phyloP scores from a whole-genome alignment of 2,888 invertebrate genomes.

The Drosophila antonietae region DNA sequence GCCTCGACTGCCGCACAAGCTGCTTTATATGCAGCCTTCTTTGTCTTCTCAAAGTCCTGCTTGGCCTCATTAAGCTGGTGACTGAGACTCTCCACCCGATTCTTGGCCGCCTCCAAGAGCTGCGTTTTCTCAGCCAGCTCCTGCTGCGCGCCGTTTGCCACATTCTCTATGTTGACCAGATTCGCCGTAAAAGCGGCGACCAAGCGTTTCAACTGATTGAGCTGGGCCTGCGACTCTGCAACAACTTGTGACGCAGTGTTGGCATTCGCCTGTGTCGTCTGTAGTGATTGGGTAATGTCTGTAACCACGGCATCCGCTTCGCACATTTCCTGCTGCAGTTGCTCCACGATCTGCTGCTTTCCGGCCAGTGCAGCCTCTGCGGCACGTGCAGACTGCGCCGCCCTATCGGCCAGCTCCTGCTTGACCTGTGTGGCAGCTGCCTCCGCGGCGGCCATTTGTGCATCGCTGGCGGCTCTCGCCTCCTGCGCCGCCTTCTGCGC shows the following conservation, averaged over 20 bases:
- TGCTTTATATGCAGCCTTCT: slow-evolving; percentile 89
- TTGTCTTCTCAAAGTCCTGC: slow-evolving; percentile 88
- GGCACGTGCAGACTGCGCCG: slow-evolving; percentile 89
- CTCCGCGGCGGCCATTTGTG: slow-evolving; percentile 90
- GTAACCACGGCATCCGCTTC: slow-evolving; percentile 88
- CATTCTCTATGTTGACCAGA: slow-evolving; percentile 87
- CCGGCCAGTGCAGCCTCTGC: slow-evolving; percentile 90
- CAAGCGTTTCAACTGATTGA: slow-evolving; percentile 85
- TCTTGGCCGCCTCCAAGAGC: slow-evolving; percentile 88
- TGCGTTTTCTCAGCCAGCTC: slow-evolving; percentile 89
- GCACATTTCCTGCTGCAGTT: slow-evolving; percentile 88
- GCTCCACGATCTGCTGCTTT: slow-evolving; percentile 89
- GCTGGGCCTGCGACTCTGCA: slow-evolving; percentile 87
- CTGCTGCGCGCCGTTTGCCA: slow-evolving; percentile 87
- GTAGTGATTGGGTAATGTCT: slow-evolving; percentile 87
- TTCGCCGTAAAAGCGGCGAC: slow-evolving; percentile 86
- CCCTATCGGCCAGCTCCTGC: slow-evolving; percentile 89
- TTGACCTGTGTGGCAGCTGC: slow-evolving; percentile 90
- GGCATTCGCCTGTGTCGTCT: slow-evolving; percentile 87
- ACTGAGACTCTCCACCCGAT: slow-evolving; percentile 87
- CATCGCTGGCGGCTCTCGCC: slow-evolving; percentile 89
- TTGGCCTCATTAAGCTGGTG: slow-evolving; percentile 88
- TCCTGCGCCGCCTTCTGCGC: slow-evolving; percentile 91
- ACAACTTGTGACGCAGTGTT: slow-evolving; percentile 88
- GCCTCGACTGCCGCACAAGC: slow-evolving; percentile 89